A percentile compares a stretch with the other conserved stretches of the same genome.
These are phyloP conservation scores for Bibio marci DNA, from an alignment of 2,888 invertebrate genomes.

Conservation along the genomic window DNA sequence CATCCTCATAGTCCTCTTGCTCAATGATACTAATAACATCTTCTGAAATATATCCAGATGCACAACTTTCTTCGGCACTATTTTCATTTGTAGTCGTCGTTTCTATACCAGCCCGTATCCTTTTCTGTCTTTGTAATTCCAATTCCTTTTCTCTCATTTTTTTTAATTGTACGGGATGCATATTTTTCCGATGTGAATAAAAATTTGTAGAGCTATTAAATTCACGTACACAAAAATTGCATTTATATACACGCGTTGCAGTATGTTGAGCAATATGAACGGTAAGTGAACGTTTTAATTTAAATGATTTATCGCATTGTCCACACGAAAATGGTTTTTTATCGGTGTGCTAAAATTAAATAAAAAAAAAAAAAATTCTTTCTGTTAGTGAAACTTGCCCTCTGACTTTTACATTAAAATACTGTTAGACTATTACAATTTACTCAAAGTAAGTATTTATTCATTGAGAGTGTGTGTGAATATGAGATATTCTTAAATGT, in stretches of 20 bases:
- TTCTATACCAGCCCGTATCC: conserved; percentile 5
- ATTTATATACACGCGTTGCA: conserved; percentile 4
- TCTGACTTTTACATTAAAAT: too few relatives aligned
- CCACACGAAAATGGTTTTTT: conserved; percentile 6
- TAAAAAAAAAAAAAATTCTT: too few relatives aligned
- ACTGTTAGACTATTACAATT: too few relatives aligned
- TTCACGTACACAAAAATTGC: conserved; percentile 8
- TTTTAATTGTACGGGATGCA: conserved; percentile 8
- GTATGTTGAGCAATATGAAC: conserved; percentile 8
- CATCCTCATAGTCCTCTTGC: neutral
- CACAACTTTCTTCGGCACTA: too few relatives aligned
- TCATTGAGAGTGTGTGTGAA: too few relatives aligned
- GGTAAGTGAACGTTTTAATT: conserved; percentile 9
- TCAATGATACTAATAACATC: too few relatives aligned
- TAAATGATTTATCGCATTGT: conserved; percentile 8
- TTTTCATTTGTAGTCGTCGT: too few relatives aligned
- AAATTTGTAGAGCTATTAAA: conserved; percentile 10
- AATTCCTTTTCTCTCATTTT: conserved; percentile 3
- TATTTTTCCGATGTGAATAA: conserved; percentile 10
- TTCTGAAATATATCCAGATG: too few relatives aligned
- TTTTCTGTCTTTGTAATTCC: conserved; percentile 2
- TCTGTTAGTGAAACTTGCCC: too few relatives aligned
- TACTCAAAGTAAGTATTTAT: too few relatives aligned
- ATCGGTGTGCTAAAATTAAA: conserved; percentile 3
- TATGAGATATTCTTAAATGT: too few relatives aligned